Percentiles rank a stretch among this genome's conserved stretches.
These are phyloP conservation scores for Drosophila willistoni DNA, from an alignment of 1,140 invertebrate genomes.

Conservation along the genomic window DNA sequence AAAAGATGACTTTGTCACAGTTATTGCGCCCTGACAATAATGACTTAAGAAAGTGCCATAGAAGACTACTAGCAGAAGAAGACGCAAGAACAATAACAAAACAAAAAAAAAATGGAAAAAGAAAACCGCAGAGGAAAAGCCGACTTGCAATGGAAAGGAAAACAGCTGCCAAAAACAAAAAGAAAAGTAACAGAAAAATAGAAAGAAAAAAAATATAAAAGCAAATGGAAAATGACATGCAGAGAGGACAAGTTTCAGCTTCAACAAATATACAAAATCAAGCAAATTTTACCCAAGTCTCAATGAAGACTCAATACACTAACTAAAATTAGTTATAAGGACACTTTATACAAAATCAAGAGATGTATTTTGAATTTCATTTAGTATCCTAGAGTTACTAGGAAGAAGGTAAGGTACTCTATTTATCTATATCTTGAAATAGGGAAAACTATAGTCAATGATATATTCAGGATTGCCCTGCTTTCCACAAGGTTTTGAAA, in stretches of 20 bases:
- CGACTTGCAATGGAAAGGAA: slow-evolving; percentile 54
- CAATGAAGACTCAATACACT: background rate
- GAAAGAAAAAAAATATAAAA: slow-evolving; percentile 45
- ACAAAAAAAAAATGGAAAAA: slow-evolving; percentile 9
- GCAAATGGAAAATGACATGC: slow-evolving; percentile 64
- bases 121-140: slow-evolving; percentile 44
- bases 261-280: slow-evolving; percentile 12
- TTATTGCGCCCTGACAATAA: slow-evolving; percentile 69
- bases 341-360: too few relatives aligned
- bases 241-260: slow-evolving; percentile 43
- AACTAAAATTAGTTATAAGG: background rate
- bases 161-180: slow-evolving; percentile 67
- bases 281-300: background rate
- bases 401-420: too few relatives aligned
- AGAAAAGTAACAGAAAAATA: slow-evolving; percentile 47
- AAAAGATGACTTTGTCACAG: slow-evolving; percentile 70
- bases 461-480: too few relatives aligned
- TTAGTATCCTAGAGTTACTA: too few relatives aligned
- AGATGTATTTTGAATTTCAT: too few relatives aligned
- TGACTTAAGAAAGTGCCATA: slow-evolving; percentile 56
- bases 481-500: too few relatives aligned
- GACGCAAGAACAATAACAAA: slow-evolving; percentile 14
- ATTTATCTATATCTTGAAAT: too few relatives aligned
- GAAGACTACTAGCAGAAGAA: slow-evolving; percentile 31
- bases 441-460: too few relatives aligned